A percentile compares a stretch with the other conserved stretches of the same genome.
These are phyloP conservation scores for Salvator merianae DNA, from an alignment of 2,113 vertebrate species.

Conservation along the genomic window DNA sequence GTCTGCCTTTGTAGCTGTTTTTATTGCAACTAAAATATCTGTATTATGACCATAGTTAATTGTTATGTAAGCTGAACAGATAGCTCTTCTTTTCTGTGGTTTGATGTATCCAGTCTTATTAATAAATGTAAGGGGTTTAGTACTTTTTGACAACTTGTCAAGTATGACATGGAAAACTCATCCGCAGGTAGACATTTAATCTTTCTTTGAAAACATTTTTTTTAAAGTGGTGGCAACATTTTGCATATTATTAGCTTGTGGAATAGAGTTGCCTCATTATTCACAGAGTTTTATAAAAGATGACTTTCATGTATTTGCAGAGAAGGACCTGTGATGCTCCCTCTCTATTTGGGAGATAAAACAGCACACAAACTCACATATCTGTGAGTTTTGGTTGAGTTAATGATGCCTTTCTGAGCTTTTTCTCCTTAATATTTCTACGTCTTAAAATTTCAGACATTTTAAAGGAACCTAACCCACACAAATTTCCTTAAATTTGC, in stretches of 20 bases:
- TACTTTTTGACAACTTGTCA: background rate
- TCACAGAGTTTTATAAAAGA: no score
- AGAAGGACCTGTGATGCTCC: no score
- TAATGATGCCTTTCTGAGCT: no score
- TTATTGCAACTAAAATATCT: constrained; percentile 34
- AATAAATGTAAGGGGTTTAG: constrained; percentile 5
- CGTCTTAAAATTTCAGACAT: no score
- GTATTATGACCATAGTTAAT: constrained; percentile 29
- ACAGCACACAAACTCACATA: no score
- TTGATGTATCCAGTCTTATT: constrained; percentile 16
- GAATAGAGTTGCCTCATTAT: no score
- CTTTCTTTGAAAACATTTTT: background rate
- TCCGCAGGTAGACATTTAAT: background rate
- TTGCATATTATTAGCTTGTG: background rate
- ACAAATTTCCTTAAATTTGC: background rate
- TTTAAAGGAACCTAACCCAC: no score
- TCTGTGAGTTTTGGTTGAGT: no score
- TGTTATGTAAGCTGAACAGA: constrained; percentile 15
- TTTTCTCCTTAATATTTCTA: no score
- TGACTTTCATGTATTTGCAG: no score
- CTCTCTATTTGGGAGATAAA: no score
- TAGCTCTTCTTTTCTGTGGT: background rate
- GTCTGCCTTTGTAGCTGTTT: constrained; percentile 16
- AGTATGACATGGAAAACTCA: background rate
- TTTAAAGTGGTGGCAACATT: background rate